Percentiles rank a stretch among this genome's conserved stretches.
These are phyloP conservation scores for Mesembrinibis cayennensis DNA, from an alignment of 2,113 vertebrate genomes.

Conservation along the genomic window DNA sequence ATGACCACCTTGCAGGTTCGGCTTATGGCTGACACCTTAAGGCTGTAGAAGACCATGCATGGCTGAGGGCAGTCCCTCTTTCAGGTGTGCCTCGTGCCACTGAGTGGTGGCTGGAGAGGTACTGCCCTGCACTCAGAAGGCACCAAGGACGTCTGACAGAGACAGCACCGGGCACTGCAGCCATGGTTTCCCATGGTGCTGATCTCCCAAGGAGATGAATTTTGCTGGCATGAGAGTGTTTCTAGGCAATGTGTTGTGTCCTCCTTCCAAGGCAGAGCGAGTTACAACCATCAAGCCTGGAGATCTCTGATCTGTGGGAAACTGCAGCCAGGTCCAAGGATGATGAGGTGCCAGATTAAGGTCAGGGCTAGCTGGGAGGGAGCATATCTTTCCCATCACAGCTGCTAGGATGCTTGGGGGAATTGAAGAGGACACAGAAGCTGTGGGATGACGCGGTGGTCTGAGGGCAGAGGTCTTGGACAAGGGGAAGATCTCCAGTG, in stretches of 20 bases:
- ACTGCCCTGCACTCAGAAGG: neutral
- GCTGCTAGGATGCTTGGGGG: neutral
- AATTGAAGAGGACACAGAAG: neutral
- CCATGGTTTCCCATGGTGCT: neutral
- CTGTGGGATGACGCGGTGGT: neutral
- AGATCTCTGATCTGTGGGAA: conserved; percentile 6
- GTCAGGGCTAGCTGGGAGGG: neutral
- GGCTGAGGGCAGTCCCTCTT: neutral
- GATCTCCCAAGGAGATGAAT: neutral
- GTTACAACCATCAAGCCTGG: neutral
- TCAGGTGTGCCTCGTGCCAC: neutral
- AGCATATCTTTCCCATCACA: neutral
- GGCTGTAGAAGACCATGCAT: accelerated
- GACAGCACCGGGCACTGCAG: neutral
- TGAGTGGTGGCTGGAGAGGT: neutral
- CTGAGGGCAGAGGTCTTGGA: neutral
- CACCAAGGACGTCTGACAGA: neutral
- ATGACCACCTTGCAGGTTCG: neutral
- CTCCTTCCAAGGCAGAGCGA: neutral
- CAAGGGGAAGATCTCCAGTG: neutral
- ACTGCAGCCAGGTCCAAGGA: neutral
- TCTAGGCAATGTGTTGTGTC: neutral
- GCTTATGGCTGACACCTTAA: neutral
- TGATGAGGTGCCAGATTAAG: conserved; percentile 14
- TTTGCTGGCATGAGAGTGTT: neutral